phyloP scores from a whole-genome alignment of 1,140 invertebrate species.

The Neodiprion fabricii region DNA sequence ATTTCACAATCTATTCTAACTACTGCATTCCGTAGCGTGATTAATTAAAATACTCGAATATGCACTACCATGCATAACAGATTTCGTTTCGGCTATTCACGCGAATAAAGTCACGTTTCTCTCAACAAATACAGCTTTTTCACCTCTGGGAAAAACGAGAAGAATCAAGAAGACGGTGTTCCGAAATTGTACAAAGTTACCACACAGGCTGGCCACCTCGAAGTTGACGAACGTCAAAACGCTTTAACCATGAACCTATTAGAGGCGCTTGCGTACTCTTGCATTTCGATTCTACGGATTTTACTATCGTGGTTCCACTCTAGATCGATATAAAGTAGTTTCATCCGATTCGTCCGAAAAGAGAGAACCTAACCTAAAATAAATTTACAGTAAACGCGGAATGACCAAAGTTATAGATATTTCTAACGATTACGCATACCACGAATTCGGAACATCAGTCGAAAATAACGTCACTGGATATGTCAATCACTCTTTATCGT shows the following conservation, averaged over 20 bases:
- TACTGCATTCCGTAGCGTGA: conserved; percentile 43
- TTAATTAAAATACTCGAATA: conserved; percentile 38
- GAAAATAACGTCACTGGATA: conserved; percentile 11
- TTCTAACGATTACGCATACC: background rate
- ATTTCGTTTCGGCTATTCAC: conserved; percentile 4
- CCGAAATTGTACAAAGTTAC: conserved; percentile 8
- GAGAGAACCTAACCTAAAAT: conserved; percentile 2
- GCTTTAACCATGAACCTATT: too few species aligned
- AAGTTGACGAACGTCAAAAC: too few species aligned
- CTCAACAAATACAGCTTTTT: conserved; percentile 12
- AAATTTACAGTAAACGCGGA: background rate
- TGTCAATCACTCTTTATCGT: conserved; percentile 33
- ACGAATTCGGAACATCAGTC: background rate
- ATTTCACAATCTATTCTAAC: conserved; percentile 35
- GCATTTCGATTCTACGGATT: too few species aligned
- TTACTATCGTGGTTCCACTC: too few species aligned
- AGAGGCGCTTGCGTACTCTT: too few species aligned
- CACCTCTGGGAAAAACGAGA: conserved; percentile 22
- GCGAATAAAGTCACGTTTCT: conserved; percentile 28
- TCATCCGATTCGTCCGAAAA: background rate
- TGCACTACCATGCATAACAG: conserved; percentile 46
- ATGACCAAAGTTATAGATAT: background rate
- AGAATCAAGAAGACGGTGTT: conserved; percentile 26
- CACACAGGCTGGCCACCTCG: background rate
- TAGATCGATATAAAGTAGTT: too few species aligned